These are phyloP conservation scores for Tachina fera DNA, from an alignment of 2,888 invertebrate genomes.

Conservation along the genomic window DNA sequence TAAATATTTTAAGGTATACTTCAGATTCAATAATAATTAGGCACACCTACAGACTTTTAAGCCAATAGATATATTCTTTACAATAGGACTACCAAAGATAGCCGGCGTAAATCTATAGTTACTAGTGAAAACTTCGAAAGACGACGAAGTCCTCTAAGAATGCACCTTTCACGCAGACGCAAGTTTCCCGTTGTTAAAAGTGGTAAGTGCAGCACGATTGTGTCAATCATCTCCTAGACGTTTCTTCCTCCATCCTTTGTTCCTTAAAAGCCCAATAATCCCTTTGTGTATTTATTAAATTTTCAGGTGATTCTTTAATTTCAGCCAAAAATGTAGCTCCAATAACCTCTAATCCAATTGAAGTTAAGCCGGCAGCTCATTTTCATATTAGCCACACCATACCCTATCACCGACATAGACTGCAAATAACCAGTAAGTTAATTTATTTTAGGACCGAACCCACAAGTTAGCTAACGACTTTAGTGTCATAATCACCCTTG, in stretches of 20 bases:
- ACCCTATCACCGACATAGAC: slow-evolving; percentile 74
- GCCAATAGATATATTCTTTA: not conserved
- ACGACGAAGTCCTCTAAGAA: slow-evolving; percentile 59
- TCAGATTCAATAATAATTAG: not conserved
- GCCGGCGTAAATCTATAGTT: slow-evolving; percentile 37
- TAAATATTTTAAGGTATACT: slow-evolving; percentile 43
- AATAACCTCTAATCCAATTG: slow-evolving; percentile 6
- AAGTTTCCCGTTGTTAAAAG: slow-evolving; percentile 72
- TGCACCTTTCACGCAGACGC: slow-evolving; percentile 66
- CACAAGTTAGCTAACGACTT: too few species aligned
- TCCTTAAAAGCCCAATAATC: slow-evolving; percentile 41
- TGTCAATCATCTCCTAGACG: not conserved
- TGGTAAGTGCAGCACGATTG: slow-evolving; percentile 67
- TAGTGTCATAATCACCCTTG: too few species aligned
- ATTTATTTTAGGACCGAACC: not conserved
- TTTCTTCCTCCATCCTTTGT: slow-evolving; percentile 1
- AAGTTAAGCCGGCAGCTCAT: slow-evolving; percentile 77
- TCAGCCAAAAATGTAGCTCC: slow-evolving; percentile 77
- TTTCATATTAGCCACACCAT: slow-evolving; percentile 79
- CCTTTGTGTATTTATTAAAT: slow-evolving; percentile 68
- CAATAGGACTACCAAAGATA: slow-evolving; percentile 31
- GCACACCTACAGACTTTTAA: not conserved
- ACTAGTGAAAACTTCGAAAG: slow-evolving; percentile 52
- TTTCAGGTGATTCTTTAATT: slow-evolving; percentile 80
- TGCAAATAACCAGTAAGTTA: slow-evolving; percentile 74